Base-by-base conservation (phyloP, 2,113 vertebrate genomes). In the Chaetodon trifascialis region DNA sequence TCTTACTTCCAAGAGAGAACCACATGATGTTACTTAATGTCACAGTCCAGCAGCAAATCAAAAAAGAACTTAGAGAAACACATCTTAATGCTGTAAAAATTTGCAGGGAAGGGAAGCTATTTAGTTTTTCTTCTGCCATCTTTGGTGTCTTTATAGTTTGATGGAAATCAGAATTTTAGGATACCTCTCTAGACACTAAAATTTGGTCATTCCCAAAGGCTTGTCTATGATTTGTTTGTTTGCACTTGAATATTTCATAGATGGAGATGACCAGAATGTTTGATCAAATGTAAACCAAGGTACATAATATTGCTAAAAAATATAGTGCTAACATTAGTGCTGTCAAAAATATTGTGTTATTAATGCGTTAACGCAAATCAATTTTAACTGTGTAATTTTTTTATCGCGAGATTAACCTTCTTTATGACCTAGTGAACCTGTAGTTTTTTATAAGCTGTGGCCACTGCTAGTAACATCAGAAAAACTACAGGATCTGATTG, bases 1-100 rank as follows among this genome's bases (percentile, higher is more conserved):
- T 84, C 16, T 68, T 62, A 62, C 47, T 63, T 68, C 36, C 2
- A 16, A 49, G 19, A 68, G 54, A 59, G 30, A 49, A 69, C 17
- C 30, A 30, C 30, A 1, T 34, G 12, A 82, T 68, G 21, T 36
- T 69, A 36, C 19, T 69, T n/a, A 8, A 25, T 56, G 54, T 44
- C 25, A 68, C 68, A 42, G 52, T 34, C n/a, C n/a, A 19, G 4
- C 21, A 38, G 12, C n/a, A 42, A 75, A 52, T 42, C 16, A 40
- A 25, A 15, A 77, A 14, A 49, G 21, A 38, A 23, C n/a, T n/a
- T n/a, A n/a, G n/a, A n/a, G n/a, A 54, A 36, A 49, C 52, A 55
- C 40, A 30, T 8, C 17, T 30, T 46, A 11, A 47, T 56, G 16
- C 16, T 72, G 10, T 46, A 11, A 72, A 58, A 73, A 30, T 47